Base-by-base conservation (phyloP, 2,888 invertebrate species). In the Phasia obesa region DNA sequence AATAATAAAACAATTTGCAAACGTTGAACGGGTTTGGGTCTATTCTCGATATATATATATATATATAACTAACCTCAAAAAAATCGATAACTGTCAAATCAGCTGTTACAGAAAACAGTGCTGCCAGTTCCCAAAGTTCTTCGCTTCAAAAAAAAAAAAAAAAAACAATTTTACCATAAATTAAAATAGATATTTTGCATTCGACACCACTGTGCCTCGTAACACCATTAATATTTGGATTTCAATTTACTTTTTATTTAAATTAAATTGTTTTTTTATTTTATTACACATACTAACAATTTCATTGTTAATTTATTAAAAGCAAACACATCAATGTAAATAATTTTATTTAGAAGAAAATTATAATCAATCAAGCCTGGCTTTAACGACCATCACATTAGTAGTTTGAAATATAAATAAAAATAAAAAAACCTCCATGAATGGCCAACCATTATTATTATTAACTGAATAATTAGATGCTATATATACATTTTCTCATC, bases 331-430 rank as follows among this genome's bases (percentile, higher is more conserved):
- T 53, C n/a, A 64, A 21, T 74, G 53, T 62, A 74, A 74, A 69
- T 74, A 64, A 44, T 44, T 53, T 9, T 51, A 42, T 19, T 2
- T 53, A 42, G 27, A 60, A 60, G 23, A 60, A 53, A 44, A 25
- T 17, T 57, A 15, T 21, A 71, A 49, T 38, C 51, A 71, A 49
- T 38, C 51, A 23, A 53, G 42, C 73, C 53, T 64, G 53, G 53
- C 53, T 64, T 74, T 31, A 27, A n/a, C 3, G 17, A 44, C 2
- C 44, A 64, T 55, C 21, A 55, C 25, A 38, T 42, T 38, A 55
- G 31, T 44, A 53, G 27, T 31, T 19, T 62, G 15, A 42, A 13
- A n/a, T 42, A n/a, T 4, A 38, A 25, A 17, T 4, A 19, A 38
- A 73, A 47, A 49, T 4, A 42, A 47, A 35, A 7, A 42, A 23